A percentile compares a stretch with the other conserved stretches of the same genome.
These are phyloP conservation scores for Ceryle rudis DNA, from an alignment of 2,797 vertebrate genomes.

Conservation along the genomic window DNA sequence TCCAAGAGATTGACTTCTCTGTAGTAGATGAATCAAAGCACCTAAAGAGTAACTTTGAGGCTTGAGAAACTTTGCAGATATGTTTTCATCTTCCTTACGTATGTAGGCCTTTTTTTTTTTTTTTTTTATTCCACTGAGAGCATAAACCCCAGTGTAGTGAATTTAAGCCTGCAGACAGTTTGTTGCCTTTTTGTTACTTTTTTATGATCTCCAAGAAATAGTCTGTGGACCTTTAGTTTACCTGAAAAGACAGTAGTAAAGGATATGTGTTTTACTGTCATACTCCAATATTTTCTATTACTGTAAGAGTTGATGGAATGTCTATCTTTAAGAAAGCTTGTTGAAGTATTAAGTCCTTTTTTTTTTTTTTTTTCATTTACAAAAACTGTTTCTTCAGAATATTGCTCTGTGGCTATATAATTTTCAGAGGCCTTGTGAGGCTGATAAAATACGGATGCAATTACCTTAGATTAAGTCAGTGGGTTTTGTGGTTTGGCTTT, in stretches of 20 bases:
- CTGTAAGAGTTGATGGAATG: background rate
- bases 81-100: background rate
- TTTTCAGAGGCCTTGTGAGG: background rate
- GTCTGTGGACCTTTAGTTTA: background rate
- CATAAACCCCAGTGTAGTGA: background rate
- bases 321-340: background rate
- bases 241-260: background rate
- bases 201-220: background rate
- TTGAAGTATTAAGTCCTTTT: background rate
- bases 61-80: background rate
- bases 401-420: background rate
- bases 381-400: background rate
- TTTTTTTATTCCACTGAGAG: background rate
- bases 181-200: background rate
- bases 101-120: background rate
- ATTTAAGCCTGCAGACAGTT: background rate
- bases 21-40: background rate
- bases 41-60: background rate
- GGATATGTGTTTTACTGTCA: background rate
- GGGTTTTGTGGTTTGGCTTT: slow-evolving; percentile 26
- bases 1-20: background rate
- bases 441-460: background rate
- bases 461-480: background rate
- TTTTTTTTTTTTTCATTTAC: background rate
- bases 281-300: background rate